Conservation (phyloP, 2,797 vertebrate species). For the Phrynocephalus forsythii region DNA sequence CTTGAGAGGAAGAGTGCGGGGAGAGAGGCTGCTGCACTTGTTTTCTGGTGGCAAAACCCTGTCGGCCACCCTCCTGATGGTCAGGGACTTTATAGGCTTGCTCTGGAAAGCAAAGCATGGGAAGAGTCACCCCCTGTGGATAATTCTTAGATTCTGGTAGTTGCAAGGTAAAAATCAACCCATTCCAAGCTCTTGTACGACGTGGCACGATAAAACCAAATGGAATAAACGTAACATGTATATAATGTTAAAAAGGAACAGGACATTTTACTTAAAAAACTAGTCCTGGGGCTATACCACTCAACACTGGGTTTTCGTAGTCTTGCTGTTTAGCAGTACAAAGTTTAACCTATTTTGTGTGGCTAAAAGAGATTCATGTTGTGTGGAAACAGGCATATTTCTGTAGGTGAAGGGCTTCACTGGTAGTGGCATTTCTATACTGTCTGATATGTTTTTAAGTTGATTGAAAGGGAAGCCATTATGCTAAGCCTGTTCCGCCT, state of each 20-base stretch:
- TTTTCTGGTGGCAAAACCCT: not conserved
- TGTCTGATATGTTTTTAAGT: not conserved
- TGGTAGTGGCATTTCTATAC: not conserved
- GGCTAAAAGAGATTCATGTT: not conserved
- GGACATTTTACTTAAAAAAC: not conserved
- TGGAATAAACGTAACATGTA: not conserved
- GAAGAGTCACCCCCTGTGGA: too few species aligned
- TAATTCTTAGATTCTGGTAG: too few species aligned
- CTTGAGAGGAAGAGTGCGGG: not conserved
- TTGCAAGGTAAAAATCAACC: too few species aligned
- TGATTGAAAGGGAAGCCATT: not conserved
- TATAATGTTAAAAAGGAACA: not conserved
- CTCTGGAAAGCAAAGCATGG: too few species aligned
- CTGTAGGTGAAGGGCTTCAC: not conserved
- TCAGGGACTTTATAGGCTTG: not conserved
- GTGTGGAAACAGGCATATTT: not conserved
- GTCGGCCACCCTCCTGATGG: not conserved
- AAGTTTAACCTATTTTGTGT: not conserved
- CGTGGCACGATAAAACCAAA: too few species aligned
- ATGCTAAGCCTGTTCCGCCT: not conserved
- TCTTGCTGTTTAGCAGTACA: not conserved
- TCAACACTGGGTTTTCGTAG: not conserved
- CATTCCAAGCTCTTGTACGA: not conserved
- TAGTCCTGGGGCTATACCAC: not conserved
- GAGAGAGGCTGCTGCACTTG: not conserved